Evolutionary conservation across 2,888 invertebrate genomes (phyloP).

Genomic region (Scaptodrosophila latifasciaeformis): DNA sequence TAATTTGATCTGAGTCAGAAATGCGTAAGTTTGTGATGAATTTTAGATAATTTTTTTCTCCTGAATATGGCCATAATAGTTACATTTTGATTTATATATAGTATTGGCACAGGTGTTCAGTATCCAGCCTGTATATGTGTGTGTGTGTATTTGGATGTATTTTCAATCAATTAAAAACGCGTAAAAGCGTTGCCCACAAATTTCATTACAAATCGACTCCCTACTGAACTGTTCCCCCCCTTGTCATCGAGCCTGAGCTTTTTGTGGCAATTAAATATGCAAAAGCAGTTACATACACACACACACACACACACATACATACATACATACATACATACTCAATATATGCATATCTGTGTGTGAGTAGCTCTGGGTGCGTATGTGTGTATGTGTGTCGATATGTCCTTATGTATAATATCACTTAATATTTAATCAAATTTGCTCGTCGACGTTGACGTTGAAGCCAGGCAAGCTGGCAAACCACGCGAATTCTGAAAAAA

Average conservation of each 20-base stretch:
- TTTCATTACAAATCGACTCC: conserved; percentile 41
- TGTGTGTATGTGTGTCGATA: neutral
- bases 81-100: too few relatives aligned
- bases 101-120: too few relatives aligned
- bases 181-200: conserved; percentile 52
- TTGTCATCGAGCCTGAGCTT: too few relatives aligned
- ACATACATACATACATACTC: neutral
- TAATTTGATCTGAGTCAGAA: too few relatives aligned
- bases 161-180: conserved; percentile 62
- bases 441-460: conserved; percentile 33
- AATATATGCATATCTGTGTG: too few relatives aligned
- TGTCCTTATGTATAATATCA: conserved; percentile 43
- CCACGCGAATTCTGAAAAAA: conserved; percentile 3
- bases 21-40: too few relatives aligned
- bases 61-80: too few relatives aligned
- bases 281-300: conserved; percentile 46
- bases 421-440: conserved; percentile 62
- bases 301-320: conserved; percentile 9
- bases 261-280: conserved; percentile 53
- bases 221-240: conserved; percentile 21
- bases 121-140: too few relatives aligned
- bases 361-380: neutral
- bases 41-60: too few relatives aligned
- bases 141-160: too few relatives aligned
- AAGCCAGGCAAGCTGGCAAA: too few relatives aligned